These are phyloP conservation scores for Plagiodera versicolora DNA, from an alignment of 2,888 invertebrate species.

Conservation along the genomic window DNA sequence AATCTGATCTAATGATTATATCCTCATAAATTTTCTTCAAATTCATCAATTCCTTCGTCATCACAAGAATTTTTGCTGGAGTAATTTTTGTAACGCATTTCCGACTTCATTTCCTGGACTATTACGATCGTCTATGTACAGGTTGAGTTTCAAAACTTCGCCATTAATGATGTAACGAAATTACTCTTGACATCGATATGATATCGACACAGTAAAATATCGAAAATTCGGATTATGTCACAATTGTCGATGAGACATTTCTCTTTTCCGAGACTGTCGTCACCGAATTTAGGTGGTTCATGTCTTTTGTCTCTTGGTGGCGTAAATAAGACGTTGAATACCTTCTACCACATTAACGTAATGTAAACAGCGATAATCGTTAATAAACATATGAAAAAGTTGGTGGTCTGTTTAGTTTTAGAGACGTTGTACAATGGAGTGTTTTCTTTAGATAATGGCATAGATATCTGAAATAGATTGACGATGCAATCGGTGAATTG, in stretches of 20 bases:
- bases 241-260: conserved; percentile 36
- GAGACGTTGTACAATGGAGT: background rate
- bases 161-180: conserved; percentile 35
- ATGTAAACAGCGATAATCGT: background rate
- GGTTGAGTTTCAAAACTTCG: conserved; percentile 29
- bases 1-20: too few species aligned
- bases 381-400: background rate
- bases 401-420: background rate
- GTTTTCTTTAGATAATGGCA: background rate
- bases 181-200: conserved; percentile 43
- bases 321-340: background rate
- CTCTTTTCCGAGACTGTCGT: too few species aligned
- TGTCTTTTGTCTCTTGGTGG: background rate
- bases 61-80: too few species aligned
- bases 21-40: too few species aligned
- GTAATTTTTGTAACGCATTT: background rate
- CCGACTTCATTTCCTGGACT: conserved; percentile 3
- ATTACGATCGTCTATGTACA: conserved; percentile 12
- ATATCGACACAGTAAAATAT: conserved; percentile 41
- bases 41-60: too few species aligned
- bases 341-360: background rate
- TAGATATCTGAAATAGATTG: too few species aligned
- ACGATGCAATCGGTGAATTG: too few species aligned
- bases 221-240: conserved; percentile 55
- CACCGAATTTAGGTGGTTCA: background rate